These are phyloP conservation scores for Hemichromis elongatus DNA, from an alignment of 2,113 vertebrate genomes.

Conservation along the genomic window DNA sequence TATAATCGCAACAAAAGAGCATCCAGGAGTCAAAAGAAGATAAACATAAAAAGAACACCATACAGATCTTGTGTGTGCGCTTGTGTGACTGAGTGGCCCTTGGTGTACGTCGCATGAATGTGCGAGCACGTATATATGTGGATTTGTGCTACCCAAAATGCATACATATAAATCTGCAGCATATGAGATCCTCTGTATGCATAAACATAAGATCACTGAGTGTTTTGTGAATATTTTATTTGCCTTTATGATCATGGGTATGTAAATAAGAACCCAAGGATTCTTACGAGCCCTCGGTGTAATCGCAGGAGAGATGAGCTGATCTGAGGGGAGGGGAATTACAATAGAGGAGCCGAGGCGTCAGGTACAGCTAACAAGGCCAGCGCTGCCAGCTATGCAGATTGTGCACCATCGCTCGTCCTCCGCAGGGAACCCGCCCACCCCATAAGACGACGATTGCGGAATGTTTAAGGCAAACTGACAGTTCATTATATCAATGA, in stretches of 20 bases:
- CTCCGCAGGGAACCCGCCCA: not conserved
- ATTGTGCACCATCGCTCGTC: not conserved
- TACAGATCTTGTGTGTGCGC: not conserved
- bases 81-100: not conserved
- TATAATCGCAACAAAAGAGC: conserved; percentile 18
- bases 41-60: not conserved
- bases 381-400: not conserved
- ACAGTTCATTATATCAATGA: not conserved
- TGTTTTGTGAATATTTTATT: conserved; percentile 51
- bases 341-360: conserved; percentile 9
- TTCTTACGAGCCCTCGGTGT: not conserved
- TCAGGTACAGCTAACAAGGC: conserved; percentile 52
- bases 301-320: conserved; percentile 2
- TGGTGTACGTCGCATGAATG: not conserved
- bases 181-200: not conserved
- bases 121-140: not conserved
- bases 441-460: not conserved
- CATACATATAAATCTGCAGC: not conserved
- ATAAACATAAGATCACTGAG: not conserved
- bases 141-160: not conserved
- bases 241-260: not conserved
- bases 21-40: not conserved
- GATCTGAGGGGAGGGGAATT: not conserved
- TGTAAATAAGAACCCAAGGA: conserved; percentile 24
- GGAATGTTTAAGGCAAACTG: not conserved